Base-by-base conservation (phyloP, 2,888 invertebrate genomes). In the Tiliacea citrago region DNA sequence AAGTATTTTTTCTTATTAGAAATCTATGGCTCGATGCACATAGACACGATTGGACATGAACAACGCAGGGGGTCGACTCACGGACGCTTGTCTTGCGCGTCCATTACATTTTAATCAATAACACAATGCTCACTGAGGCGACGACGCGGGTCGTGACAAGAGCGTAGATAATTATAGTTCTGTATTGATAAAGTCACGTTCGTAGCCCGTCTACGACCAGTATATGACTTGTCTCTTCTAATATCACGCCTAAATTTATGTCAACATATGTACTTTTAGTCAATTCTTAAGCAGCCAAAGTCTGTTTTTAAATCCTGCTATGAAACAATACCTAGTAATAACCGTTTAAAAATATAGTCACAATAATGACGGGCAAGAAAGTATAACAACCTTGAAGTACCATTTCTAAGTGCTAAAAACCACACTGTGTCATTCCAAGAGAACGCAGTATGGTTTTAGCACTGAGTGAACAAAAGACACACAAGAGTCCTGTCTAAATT, bases 381-480 rank as follows among this genome's bases (percentile, higher is more conserved):
- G 24, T 55, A 39, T 21, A 53, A 13, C 13, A 18, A 62, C 13
- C 42, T 78, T 55, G 2, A 10, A 55, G 2, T 2, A 6, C 18
- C 4, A 24, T 24, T 42, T 39, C 35, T n/a, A 71, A 57, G 58
- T 18, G 35, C 47, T 45, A 51, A 53, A 53, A 60, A 35, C 51
- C 35, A 70, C 6, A 68, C 68, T 57, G 67, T 12, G 42, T 60
- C 53, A 39, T 66, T 65, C 65, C 8, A 47, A 55, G 53, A 68
- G 12, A 68, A 35, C 29, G 29, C 29, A 29, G 29, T 29, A 3
- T 29, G 29, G 29, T 29, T 29, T 29, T 29, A 29, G 29, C 29
- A 29, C 29, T 29, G 29, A 29, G 29, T 29, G 29, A 29, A 29
- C 29, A 29, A 29, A 29, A 29, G 29, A 29, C 29, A 29, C 29